Percentiles rank a stretch among this genome's conserved stretches.
These are phyloP conservation scores for Crioceris asparagi DNA, from an alignment of 2,888 invertebrate genomes.

Conservation along the genomic window DNA sequence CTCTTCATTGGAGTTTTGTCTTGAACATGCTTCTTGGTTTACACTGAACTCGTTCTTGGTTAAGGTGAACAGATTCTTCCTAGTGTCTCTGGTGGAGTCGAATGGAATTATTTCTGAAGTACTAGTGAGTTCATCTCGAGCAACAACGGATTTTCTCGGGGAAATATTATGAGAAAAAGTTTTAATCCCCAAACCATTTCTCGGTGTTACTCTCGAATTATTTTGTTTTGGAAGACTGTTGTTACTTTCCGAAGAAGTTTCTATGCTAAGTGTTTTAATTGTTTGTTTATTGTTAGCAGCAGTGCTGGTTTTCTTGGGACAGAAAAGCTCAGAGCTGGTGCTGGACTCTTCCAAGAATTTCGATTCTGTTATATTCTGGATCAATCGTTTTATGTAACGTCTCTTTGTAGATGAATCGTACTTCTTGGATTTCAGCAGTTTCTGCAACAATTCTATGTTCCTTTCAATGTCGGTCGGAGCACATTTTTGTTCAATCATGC, in stretches of 20 bases:
- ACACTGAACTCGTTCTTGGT: constrained; percentile 14
- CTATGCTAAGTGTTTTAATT: constrained; percentile 7
- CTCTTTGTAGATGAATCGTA: constrained; percentile 50
- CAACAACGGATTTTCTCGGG: constrained; percentile 7
- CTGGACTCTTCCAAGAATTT: constrained; percentile 50
- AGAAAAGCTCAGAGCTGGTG: constrained; percentile 41
- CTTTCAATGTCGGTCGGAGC: constrained; percentile 47
- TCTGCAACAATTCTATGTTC: constrained; percentile 48
- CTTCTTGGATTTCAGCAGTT: constrained; percentile 47
- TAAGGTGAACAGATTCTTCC: constrained; percentile 14
- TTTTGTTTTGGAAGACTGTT: constrained; percentile 2
- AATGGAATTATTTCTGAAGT: constrained; percentile 10
- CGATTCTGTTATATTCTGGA: constrained; percentile 48
- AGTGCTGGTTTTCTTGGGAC: constrained; percentile 28
- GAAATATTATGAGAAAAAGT: background rate
- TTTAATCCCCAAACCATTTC: too few species aligned
- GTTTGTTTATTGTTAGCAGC: background rate
- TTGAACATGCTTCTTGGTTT: background rate
- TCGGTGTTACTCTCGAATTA: constrained; percentile 1
- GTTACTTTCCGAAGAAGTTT: constrained; percentile 8
- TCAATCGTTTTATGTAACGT: constrained; percentile 52
- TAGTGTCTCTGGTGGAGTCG: constrained; percentile 8
- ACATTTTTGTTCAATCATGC: constrained; percentile 5
- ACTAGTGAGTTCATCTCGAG: constrained; percentile 7
- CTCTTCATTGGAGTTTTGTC: background rate